These are phyloP conservation scores for Mylabris sibirica DNA, from an alignment of 2,888 invertebrate species.

Conservation along the genomic window DNA sequence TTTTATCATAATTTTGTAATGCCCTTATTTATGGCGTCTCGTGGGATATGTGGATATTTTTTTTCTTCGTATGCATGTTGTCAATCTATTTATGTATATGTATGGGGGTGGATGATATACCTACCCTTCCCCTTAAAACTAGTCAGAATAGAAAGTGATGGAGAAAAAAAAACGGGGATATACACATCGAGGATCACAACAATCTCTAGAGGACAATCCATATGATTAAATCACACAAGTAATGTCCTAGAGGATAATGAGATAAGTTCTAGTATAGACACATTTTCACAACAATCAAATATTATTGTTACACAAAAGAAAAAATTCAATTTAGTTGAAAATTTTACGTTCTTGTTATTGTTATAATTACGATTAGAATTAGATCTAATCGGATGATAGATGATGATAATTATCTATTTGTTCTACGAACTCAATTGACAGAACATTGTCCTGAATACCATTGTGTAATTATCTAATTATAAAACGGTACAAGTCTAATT, in stretches of 20 bases:
- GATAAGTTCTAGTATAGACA: constrained; percentile 32
- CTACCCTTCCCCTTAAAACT: constrained; percentile 22
- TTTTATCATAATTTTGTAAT: constrained; percentile 37
- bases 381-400: constrained; percentile 4
- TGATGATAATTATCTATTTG: not conserved
- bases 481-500: not conserved
- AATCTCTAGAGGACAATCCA: constrained; percentile 42
- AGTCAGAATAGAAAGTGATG: not conserved
- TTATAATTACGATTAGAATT: not conserved
- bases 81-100: constrained; percentile 21
- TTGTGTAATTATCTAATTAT: not conserved
- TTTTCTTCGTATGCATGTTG: constrained; percentile 29
- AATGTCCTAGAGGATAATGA: constrained; percentile 40
- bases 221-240: constrained; percentile 44
- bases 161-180: constrained; percentile 20
- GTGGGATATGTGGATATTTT: constrained; percentile 23
- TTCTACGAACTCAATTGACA: not conserved
- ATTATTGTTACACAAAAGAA: not conserved
- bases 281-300: constrained; percentile 24
- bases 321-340: not conserved
- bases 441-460: not conserved
- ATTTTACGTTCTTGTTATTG: not conserved
- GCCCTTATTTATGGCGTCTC: constrained; percentile 34
- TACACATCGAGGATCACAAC: constrained; percentile 21
- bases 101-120: constrained; percentile 24